Base-by-base conservation (phyloP, 1,140 invertebrate genomes). In the Ostrea edulis region DNA sequence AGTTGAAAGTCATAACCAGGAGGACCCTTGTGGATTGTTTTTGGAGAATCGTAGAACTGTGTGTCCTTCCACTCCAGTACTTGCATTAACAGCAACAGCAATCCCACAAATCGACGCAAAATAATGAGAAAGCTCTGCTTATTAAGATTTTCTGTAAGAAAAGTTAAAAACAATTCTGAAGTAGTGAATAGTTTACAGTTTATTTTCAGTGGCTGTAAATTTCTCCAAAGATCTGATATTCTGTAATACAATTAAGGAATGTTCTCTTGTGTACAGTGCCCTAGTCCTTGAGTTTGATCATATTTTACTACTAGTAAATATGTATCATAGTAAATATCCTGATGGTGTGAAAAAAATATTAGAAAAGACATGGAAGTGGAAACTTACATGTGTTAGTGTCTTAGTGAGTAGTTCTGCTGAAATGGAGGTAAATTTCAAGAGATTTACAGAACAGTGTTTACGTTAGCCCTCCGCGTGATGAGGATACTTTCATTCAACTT, bases 341-440 rank as follows among this genome's bases (percentile, higher is more conserved):
- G 84, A 88, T n/a, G 58, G n/a, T 58, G 87, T 88, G 3, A 86
- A 88, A 51, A 51, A 68, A 35, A 35, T 51, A 85, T 88, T 22
- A 14, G 87, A 68, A n/a, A 65, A 14, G 83, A 88, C 22, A 88
- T 86, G 88, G 22, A 53, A 44, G 17, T 9, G 8, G 54, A 5
- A 29, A 65, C 87, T 52, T 77, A 85, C 20, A 87, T 9, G n/a
- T 11, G 58, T 87, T 14, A 14, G 85, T 22, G 62, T 89, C 4
- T n/a, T 87, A n/a, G 62, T 89, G 20, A 58, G 84, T 22, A 86
- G 65, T 81, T 58, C 87, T 35, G 84, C 85, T 12, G 88, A 85
- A 25, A 89, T 89, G 88, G 88, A 53, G 8, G 62, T 87, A 14
- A 87, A 89, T 65, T 84, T 89, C 51, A 58, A 82, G n/a, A 71